A percentile compares a stretch with the other conserved stretches of the same genome.
phyloP scores from a whole-genome alignment of 2,113 vertebrate genomes.

The Zapus hudsonius region DNA sequence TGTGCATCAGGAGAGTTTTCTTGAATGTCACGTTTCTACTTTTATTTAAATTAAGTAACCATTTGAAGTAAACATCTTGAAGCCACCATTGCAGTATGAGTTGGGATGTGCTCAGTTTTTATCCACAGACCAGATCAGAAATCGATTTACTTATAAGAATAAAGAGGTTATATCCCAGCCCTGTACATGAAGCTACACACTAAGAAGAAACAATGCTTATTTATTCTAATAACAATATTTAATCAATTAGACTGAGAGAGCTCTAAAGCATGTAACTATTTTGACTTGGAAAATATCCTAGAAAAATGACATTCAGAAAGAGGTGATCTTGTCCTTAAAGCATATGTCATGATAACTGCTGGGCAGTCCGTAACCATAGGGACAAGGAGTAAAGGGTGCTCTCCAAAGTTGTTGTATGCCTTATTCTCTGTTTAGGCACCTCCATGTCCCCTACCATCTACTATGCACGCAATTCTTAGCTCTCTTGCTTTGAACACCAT shows the following conservation, averaged over 20 bases:
- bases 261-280: neutral
- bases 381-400: accelerated
- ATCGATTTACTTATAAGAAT: neutral
- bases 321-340: neutral
- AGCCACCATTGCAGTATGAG: neutral
- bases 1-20: neutral
- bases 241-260: neutral
- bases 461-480: neutral
- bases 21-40: neutral
- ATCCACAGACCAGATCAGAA: no score
- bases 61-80: neutral
- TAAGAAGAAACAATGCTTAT: accelerated
- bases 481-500: neutral
- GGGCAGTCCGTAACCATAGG: neutral
- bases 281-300: neutral
- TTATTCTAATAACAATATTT: neutral
- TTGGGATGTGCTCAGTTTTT: neutral
- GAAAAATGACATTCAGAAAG: neutral
- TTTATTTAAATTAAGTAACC: neutral
- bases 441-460: no score
- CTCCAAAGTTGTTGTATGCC: no score
- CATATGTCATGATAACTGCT: neutral
- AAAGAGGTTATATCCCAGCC: neutral
- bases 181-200: neutral
- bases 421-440: neutral